These are phyloP conservation scores for Adela reaumurella DNA, from an alignment of 2,888 invertebrate species.

Conservation along the genomic window DNA sequence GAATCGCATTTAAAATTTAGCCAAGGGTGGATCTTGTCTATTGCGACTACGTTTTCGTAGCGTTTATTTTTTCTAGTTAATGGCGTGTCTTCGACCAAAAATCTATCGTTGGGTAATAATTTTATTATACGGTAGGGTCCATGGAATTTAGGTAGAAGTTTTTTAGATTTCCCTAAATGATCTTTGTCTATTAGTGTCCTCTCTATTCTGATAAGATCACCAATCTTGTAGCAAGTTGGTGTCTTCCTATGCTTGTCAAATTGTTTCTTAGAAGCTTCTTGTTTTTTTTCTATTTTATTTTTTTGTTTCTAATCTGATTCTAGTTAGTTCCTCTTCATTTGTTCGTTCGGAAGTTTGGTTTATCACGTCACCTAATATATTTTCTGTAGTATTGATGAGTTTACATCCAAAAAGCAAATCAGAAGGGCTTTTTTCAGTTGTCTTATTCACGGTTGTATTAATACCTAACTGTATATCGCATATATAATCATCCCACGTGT, in stretches of 20 bases:
- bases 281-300: conserved; percentile 6
- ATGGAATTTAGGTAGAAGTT: conserved; percentile 4
- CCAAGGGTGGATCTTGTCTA: too few relatives aligned
- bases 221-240: too few relatives aligned
- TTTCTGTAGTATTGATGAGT: conserved; percentile 8
- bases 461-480: neutral
- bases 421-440: conserved; percentile 10
- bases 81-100: too few relatives aligned
- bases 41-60: too few relatives aligned
- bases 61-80: too few relatives aligned
- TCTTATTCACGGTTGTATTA: conserved; percentile 4
- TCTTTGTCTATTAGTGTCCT: neutral
- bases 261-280: conserved; percentile 5
- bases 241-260: conserved; percentile 7
- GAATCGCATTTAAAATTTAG: too few relatives aligned
- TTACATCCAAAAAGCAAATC: conserved; percentile 12
- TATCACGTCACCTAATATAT: conserved; percentile 7
- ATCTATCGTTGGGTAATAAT: too few relatives aligned
- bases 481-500: neutral
- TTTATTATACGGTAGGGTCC: neutral
- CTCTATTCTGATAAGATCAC: too few relatives aligned
- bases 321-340: conserved; percentile 4
- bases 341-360: too few relatives aligned
- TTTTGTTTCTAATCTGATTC: neutral
- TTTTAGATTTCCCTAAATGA: conserved; percentile 4